phyloP scores from a whole-genome alignment of 2,888 invertebrate species.

The Eupithecia insigniata region DNA sequence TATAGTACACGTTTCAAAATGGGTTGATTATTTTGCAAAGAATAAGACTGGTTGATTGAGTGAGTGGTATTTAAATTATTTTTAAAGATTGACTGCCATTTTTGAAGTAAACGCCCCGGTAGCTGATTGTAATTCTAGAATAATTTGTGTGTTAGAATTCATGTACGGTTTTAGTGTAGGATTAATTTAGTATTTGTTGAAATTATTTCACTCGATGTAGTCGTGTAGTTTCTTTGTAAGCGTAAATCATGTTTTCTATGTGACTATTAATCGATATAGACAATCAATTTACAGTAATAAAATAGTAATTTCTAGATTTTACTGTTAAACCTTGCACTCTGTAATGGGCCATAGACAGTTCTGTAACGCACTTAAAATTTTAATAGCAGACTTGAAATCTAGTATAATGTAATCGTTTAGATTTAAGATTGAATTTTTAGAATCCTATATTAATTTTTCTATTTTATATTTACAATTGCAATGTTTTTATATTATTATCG shows the following conservation, averaged over 20 bases:
- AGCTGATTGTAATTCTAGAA: conserved; percentile 51
- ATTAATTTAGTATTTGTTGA: conserved; percentile 54
- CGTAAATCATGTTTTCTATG: conserved; percentile 51
- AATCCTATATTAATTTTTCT: conserved; percentile 75
- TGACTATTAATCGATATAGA: conserved; percentile 42
- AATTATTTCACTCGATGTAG: conserved; percentile 51
- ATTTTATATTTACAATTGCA: conserved; percentile 70
- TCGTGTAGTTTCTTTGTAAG: conserved; percentile 51
- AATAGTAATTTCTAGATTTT: conserved; percentile 36
- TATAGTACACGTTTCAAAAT: conserved; percentile 34
- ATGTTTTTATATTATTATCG: conserved; percentile 72
- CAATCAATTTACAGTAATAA: conserved; percentile 36
- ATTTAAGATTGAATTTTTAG: conserved; percentile 64
- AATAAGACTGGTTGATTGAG: conserved; percentile 78
- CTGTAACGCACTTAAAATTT: conserved; percentile 42
- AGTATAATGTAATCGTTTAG: conserved; percentile 72
- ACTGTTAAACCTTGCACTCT: conserved; percentile 37
- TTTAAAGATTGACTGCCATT: conserved; percentile 73
- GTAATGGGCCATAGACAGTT: conserved; percentile 37
- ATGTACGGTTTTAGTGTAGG: conserved; percentile 53
- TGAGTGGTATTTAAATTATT: conserved; percentile 67
- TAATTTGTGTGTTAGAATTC: conserved; percentile 42
- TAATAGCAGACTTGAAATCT: conserved; percentile 43
- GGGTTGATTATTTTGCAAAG: conserved; percentile 52
- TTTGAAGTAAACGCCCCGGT: conserved; percentile 50